phyloP scores from a whole-genome alignment of 1,140 invertebrate genomes.

The Drosophila repletoides region DNA sequence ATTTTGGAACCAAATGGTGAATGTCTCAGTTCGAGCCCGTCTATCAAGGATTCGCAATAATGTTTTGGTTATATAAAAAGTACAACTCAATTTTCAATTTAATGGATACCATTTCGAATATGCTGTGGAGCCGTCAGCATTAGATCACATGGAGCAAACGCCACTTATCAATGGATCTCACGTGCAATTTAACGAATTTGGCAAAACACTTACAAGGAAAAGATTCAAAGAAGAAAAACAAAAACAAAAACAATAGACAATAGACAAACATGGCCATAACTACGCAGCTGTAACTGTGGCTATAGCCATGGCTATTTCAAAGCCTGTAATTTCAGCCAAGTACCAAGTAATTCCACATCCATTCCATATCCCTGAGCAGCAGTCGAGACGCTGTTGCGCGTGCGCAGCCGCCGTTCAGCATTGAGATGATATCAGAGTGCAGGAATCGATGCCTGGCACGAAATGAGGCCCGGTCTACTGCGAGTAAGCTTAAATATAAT shows the following conservation, averaged over 20 bases:
- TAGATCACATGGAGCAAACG: slow-evolving; percentile 15
- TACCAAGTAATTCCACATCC: slow-evolving; percentile 29
- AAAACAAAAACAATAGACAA: slow-evolving; percentile 17
- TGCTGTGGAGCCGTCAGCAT: slow-evolving; percentile 4
- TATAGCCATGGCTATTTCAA: background rate
- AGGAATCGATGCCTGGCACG: slow-evolving; percentile 67
- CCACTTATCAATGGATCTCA: slow-evolving; percentile 54
- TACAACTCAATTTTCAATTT: background rate
- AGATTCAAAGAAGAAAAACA: slow-evolving; percentile 4
- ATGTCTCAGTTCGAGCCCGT: too few relatives aligned
- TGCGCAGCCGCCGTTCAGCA: slow-evolving; percentile 53
- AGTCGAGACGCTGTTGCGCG: slow-evolving; percentile 44
- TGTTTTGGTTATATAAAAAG: background rate
- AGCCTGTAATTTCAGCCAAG: slow-evolving; percentile 35
- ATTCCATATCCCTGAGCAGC: slow-evolving; percentile 2
- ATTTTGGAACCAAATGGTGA: too few relatives aligned
- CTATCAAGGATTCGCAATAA: too few relatives aligned
- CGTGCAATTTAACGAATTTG: slow-evolving; percentile 66
- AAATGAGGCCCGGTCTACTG: slow-evolving; percentile 50
- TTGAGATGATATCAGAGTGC: slow-evolving; percentile 52
- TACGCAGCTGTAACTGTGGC: slow-evolving; percentile 37
- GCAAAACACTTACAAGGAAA: slow-evolving; percentile 51
- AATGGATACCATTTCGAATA: background rate
- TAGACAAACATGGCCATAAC: slow-evolving; percentile 28
- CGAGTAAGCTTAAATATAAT: slow-evolving; percentile 62